phyloP scores from a whole-genome alignment of 1,140 invertebrate species.

The Trissolcus basalis region DNA sequence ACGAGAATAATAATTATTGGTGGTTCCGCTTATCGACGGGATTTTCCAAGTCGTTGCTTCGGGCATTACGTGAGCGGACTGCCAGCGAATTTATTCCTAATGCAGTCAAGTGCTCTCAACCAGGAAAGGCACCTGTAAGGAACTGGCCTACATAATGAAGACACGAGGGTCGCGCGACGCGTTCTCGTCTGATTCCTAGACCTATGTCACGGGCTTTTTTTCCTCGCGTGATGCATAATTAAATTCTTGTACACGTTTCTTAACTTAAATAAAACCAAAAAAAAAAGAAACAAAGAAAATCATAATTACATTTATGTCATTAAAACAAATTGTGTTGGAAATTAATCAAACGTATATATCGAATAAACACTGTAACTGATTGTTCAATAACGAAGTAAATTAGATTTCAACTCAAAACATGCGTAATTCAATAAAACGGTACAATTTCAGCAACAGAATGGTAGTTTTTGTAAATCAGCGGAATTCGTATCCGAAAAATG shows the following conservation, averaged over 20 bases:
- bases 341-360: too few species aligned
- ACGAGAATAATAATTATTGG: constrained; percentile 62
- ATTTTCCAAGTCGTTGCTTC: constrained; percentile 64
- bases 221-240: constrained; percentile 43
- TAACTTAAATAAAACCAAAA: too few species aligned
- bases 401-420: background rate
- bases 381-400: constrained; percentile 1
- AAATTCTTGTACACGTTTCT: constrained; percentile 37
- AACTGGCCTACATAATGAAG: constrained; percentile 67
- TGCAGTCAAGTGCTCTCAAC: constrained; percentile 60
- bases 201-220: constrained; percentile 47
- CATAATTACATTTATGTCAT: too few species aligned
- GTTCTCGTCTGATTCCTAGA: constrained; percentile 56
- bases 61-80: constrained; percentile 63
- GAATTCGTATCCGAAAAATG: constrained; percentile 40
- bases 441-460: too few species aligned
- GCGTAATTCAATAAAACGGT: too few species aligned
- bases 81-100: constrained; percentile 64
- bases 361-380: constrained; percentile 13
- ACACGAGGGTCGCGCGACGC: constrained; percentile 59
- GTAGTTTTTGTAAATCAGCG: background rate
- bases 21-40: constrained; percentile 60
- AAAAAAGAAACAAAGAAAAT: too few species aligned
- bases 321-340: too few species aligned
- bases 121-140: constrained; percentile 65